Base-by-base conservation (phyloP, 1,140 invertebrate species). In the Cotesia typhae region DNA sequence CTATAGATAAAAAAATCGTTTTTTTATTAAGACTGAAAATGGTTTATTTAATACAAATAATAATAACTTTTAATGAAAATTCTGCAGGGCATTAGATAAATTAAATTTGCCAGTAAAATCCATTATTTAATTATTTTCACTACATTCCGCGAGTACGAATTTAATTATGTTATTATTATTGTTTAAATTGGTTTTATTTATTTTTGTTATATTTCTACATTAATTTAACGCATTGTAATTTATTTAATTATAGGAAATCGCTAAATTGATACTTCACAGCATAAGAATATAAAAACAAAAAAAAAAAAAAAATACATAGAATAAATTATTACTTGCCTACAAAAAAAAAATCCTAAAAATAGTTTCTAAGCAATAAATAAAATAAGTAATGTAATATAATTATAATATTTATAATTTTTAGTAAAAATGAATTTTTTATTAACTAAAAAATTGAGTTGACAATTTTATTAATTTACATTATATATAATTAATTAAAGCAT, bases 321-420 rank as follows among this genome's bases (percentile, higher is more conserved):
- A 69, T 77, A 63, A 78, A 76, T 79, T 78, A 80, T 77, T 77
- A 78, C 64, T 76, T 75, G 77, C 71, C 75, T 79, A 77, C 79
- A 61, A 20, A 71, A 67, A 14, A 53, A 65, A 67, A 53, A 65
- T 74, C 76, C 78, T 77, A 60, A 72, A 78, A 78, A 64, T 85
- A 85, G 82, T 78, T 80, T 75, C 74, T 85, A 86, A 87, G 83
- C 81, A 84, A 87, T 86, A 85, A 84, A 83, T 75, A 78, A 79
- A 77, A 81, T 79, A 77, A 79, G 80, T 83, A 82, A 80, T 69
- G 20, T 35, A 60, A 60, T 12, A 35, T 35, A 60, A 28, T 20
- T 3, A 35, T 35, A 60, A 28, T 9, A 20, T 12, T 20, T 4
- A 28, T 35, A 12, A 35, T 10, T 28, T 20, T 35, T 28, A 79